Evolutionary conservation across 2,797 vertebrate genomes (phyloP).

Genomic region (Zenarchopterus dispar): DNA sequence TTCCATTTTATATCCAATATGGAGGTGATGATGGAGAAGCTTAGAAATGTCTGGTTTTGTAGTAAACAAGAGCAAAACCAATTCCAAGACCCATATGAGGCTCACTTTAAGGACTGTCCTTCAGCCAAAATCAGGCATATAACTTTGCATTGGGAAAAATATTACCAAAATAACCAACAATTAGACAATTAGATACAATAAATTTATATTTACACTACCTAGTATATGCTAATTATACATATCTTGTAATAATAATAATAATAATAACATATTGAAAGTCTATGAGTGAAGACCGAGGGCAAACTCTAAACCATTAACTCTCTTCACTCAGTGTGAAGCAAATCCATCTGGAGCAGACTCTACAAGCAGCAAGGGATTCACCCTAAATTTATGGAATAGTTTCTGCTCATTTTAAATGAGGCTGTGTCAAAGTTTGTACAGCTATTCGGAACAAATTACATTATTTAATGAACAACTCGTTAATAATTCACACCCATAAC

Average conservation of each 20-base stretch:
- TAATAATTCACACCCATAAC: slow-evolving; percentile 69
- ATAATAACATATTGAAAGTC: slow-evolving; percentile 28
- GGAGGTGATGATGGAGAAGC: slow-evolving; percentile 67
- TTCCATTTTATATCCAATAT: slow-evolving; percentile 72
- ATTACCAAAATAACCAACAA: not conserved
- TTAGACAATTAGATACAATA: not conserved
- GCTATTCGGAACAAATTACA: slow-evolving; percentile 49
- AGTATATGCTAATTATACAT: slow-evolving; percentile 13
- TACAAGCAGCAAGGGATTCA: slow-evolving; percentile 51
- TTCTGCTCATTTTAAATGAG: slow-evolving; percentile 44
- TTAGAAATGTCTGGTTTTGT: slow-evolving; percentile 66
- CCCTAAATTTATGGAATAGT: slow-evolving; percentile 46
- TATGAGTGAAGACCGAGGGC: slow-evolving; percentile 44
- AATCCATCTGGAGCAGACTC: slow-evolving; percentile 65
- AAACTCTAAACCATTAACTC: slow-evolving; percentile 60
- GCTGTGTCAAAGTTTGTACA: slow-evolving; percentile 39
- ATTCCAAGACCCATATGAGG: slow-evolving; percentile 35
- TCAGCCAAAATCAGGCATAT: slow-evolving; percentile 35
- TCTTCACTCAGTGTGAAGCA: slow-evolving; percentile 43
- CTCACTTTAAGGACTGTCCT: slow-evolving; percentile 52
- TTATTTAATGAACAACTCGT: slow-evolving; percentile 61
- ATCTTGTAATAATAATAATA: slow-evolving; percentile 2
- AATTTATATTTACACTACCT: slow-evolving; percentile 10
- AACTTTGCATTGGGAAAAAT: slow-evolving; percentile 8
- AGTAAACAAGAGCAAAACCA: slow-evolving; percentile 68